Conservation (phyloP, 1,140 invertebrate species). For the Macrostomum lignano region DNA sequence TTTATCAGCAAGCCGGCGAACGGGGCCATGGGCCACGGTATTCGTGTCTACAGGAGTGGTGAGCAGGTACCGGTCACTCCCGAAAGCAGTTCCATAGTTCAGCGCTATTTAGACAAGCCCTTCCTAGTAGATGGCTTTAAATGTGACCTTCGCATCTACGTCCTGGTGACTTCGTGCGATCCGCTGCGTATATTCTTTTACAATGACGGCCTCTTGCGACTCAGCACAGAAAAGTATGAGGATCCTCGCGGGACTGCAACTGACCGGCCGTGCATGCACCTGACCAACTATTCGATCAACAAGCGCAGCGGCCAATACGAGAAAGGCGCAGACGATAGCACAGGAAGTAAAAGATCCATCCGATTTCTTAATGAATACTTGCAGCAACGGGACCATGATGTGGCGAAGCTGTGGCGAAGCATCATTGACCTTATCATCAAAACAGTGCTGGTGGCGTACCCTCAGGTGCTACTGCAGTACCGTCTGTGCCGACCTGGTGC, state of each 20-base stretch:
- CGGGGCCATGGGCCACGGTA: slow-evolving; percentile 27
- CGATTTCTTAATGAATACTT: slow-evolving; percentile 16
- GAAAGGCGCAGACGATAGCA: slow-evolving; percentile 14
- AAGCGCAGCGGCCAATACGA: slow-evolving; percentile 33
- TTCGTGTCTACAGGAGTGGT: no score
- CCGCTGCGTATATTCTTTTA: slow-evolving; percentile 25
- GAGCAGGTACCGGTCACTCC: not conserved
- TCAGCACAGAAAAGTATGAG: slow-evolving; percentile 27
- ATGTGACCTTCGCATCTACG: slow-evolving; percentile 26
- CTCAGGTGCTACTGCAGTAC: slow-evolving; percentile 24
- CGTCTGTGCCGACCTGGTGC: slow-evolving; percentile 25
- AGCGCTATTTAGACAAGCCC: slow-evolving; percentile 27
- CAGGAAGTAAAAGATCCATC: slow-evolving; percentile 24
- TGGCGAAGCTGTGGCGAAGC: slow-evolving; percentile 18
- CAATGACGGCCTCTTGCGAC: slow-evolving; percentile 23
- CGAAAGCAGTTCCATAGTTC: slow-evolving; percentile 14
- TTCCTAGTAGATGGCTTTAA: slow-evolving; percentile 25
- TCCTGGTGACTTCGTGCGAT: slow-evolving; percentile 26
- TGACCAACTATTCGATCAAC: slow-evolving; percentile 93
- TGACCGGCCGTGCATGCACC: slow-evolving; percentile 63
- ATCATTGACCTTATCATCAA: slow-evolving; percentile 25
- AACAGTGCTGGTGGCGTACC: slow-evolving; percentile 22
- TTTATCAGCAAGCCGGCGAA: slow-evolving; percentile 26
- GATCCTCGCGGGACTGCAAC: no score
- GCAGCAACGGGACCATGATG: slow-evolving; percentile 14